Evolutionary conservation across 2,888 invertebrate genomes (phyloP).

Genomic region (Ochlodes sylvanus): DNA sequence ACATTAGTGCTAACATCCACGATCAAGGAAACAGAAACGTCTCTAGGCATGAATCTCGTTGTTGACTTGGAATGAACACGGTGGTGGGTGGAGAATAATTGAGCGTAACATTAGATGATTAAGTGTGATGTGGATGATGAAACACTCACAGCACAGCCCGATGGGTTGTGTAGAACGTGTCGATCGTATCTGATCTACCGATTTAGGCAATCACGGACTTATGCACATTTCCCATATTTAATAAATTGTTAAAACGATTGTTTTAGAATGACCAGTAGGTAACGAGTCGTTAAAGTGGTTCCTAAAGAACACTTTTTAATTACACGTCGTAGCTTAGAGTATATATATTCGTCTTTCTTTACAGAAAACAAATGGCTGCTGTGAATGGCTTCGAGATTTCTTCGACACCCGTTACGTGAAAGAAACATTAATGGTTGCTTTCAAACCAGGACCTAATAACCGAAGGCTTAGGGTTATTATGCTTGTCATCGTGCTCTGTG

Average conservation of each 20-base stretch:
- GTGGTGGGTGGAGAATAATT: neutral
- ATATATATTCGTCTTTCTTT: conserved; percentile 43
- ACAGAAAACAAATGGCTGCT: conserved; percentile 75
- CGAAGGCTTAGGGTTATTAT: conserved; percentile 90
- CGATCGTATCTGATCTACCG: too few relatives aligned
- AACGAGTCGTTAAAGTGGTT: too few relatives aligned
- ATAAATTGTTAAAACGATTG: too few relatives aligned
- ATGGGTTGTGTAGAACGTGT: too few relatives aligned
- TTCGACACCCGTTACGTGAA: conserved; percentile 91
- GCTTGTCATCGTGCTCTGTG: conserved; percentile 92
- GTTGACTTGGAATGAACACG: neutral
- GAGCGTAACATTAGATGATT: neutral
- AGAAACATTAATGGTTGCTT: conserved; percentile 92
- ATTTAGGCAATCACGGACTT: too few relatives aligned
- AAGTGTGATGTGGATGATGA: too few relatives aligned
- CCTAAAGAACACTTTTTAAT: too few relatives aligned
- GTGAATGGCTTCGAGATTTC: conserved; percentile 87
- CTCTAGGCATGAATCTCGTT: neutral
- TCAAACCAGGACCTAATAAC: conserved; percentile 91
- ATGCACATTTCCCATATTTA: too few relatives aligned
- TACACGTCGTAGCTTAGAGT: too few relatives aligned
- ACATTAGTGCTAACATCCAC: neutral
- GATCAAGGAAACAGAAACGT: neutral
- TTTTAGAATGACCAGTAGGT: too few relatives aligned
- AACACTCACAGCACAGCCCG: too few relatives aligned